Conservation (phyloP, 2,113 vertebrate species). For the Pluvialis apricaria region DNA sequence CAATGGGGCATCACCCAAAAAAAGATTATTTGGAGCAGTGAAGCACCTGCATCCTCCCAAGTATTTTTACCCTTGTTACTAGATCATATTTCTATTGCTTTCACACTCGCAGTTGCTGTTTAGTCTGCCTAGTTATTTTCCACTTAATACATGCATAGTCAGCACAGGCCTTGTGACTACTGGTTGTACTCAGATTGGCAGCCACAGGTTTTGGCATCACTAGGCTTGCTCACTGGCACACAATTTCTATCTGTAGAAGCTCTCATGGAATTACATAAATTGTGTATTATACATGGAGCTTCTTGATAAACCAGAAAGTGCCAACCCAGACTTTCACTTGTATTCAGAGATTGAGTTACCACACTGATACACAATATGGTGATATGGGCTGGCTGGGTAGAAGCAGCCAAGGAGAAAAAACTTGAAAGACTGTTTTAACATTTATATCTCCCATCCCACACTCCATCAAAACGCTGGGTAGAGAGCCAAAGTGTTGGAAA, state of each 20-base stretch:
- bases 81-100: not conserved
- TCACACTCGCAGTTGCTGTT: not conserved
- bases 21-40: not conserved
- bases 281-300: not conserved
- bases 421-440: not conserved
- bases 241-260: not conserved
- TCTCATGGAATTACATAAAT: not conserved
- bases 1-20: not conserved
- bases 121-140: not conserved
- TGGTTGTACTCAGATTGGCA: not conserved
- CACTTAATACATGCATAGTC: not conserved
- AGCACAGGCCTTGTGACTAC: not conserved
- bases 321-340: not conserved
- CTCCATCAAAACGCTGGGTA: not conserved
- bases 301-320: not conserved
- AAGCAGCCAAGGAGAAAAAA: not conserved
- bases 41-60: not conserved
- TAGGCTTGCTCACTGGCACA: not conserved
- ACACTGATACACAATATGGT: not conserved
- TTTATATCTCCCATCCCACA: not conserved
- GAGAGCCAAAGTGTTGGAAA: not conserved
- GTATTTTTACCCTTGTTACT: not conserved
- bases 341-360: not conserved
- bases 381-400: not conserved
- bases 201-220: not conserved